A percentile compares a stretch with the other conserved stretches of the same genome.
Evolutionary conservation across 1,140 invertebrate species (phyloP).

Genomic region (Potamilus streckersoni): DNA sequence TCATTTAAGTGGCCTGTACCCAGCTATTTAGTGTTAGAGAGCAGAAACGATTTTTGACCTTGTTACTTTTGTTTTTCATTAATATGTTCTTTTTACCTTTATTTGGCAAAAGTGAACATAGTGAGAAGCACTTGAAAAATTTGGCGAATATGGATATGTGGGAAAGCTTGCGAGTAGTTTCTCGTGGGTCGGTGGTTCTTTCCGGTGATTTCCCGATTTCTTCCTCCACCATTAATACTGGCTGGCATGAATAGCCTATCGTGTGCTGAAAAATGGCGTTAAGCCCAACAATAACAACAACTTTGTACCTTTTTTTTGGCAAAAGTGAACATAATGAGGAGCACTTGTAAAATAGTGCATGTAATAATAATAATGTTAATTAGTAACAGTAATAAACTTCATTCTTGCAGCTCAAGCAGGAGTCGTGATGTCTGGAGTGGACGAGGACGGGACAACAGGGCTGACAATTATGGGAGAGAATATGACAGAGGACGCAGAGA

Average conservation of each 20-base stretch:
- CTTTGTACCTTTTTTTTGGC: too few relatives aligned
- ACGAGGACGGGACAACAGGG: conserved; percentile 42
- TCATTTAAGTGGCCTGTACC: too few relatives aligned
- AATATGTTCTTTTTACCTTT: background rate
- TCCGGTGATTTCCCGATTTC: too few relatives aligned
- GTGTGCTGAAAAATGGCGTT: too few relatives aligned
- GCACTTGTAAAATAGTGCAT: conserved; percentile 7
- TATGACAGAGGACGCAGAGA: conserved; percentile 52
- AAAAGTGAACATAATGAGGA: background rate
- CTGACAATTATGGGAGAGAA: conserved; percentile 51
- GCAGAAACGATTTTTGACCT: background rate
- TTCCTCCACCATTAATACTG: too few relatives aligned
- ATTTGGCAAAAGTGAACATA: background rate
- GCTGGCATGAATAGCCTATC: too few relatives aligned
- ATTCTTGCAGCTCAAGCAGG: conserved; percentile 25
- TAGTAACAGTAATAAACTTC: background rate
- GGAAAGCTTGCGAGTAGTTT: too few relatives aligned
- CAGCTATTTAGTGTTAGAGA: too few relatives aligned
- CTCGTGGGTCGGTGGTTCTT: too few relatives aligned
- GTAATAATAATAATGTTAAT: conserved; percentile 14
- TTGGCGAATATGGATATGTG: too few relatives aligned
- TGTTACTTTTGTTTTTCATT: background rate
- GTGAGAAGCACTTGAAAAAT: background rate
- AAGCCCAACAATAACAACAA: too few relatives aligned
- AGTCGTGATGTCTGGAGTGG: conserved; percentile 48